Evolutionary conservation across 2,113 vertebrate species (phyloP), one percentile per base, ranked within the genome.

Genomic region (Plecotus auritus): DNA sequence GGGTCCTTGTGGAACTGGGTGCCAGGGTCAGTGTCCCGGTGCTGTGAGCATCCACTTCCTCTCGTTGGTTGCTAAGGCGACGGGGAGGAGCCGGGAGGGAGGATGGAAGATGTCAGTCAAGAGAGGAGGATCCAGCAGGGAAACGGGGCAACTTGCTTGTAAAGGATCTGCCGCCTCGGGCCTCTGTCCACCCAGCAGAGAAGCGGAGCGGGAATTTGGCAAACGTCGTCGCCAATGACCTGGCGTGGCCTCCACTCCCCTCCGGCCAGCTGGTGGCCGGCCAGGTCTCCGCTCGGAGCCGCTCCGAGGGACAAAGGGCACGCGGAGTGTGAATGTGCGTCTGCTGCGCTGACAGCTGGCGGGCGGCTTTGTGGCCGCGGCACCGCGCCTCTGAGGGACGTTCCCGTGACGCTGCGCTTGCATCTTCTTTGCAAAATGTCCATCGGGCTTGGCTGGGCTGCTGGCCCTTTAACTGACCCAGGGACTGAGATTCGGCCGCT

Each of bases 201-300:
- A 72, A 54, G 17, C 13, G 45, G 85, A 88, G 85, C 82, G 90
- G 92, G 85, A 93, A 90, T 85, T 78, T 95, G 96, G 96, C 88
- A 78, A 90, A 96, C 83, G 4, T 70, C 85, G 84, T 90, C 2
- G 8, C 54, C 20, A 0, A 22, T 22, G 54, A 56, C 20, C 54
- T 22, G 20, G 20, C 54, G 20, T 56, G 54, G 54, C 54, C 54
- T 56, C 13, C 54, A 22, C 69, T 69, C 59, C 94, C 90, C 94
- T 91, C 95, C 84, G 78, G 72, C 87, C 81, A 56, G 77, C 76
- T 85, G 94, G 88, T 88, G 90, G 84, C 59, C 87, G 90, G 90
- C 85, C 92, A 95, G 76, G 35, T 82, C 94, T 90, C 92, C 70
- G 47, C 83, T 89, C 54, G 77, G 81, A 87, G 77, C 86, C 61